Conservation (phyloP, 2,113 vertebrate species). For the Micromys minutus region DNA sequence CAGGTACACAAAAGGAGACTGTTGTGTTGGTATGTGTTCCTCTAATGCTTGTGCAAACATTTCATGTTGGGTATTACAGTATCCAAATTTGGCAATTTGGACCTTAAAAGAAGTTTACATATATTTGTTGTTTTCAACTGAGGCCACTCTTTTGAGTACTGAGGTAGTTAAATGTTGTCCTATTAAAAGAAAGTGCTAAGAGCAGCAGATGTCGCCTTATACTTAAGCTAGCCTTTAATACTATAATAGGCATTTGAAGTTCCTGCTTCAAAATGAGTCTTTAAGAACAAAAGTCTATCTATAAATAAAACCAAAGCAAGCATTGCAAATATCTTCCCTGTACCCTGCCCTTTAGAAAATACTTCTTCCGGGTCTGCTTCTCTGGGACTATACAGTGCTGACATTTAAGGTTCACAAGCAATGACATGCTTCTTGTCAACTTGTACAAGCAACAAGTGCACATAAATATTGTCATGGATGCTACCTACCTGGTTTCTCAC, state of each 20-base stretch:
- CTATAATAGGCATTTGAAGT: not conserved
- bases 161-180: not conserved
- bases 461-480: not conserved
- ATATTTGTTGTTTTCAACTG: not conserved
- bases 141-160: not conserved
- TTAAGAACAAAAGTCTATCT: not conserved
- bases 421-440: not conserved
- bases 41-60: not conserved
- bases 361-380: not conserved
- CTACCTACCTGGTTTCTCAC: not conserved
- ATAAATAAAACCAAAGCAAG: not conserved
- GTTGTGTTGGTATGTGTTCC: not conserved
- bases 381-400: not conserved
- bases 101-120: slow-evolving; percentile 20
- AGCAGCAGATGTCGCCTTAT: not conserved
- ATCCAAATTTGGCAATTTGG: not conserved
- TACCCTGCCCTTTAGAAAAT: not conserved
- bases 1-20: not conserved
- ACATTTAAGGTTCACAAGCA: not conserved
- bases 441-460: not conserved
- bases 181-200: not conserved
- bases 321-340: not conserved
- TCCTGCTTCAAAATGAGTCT: not conserved
- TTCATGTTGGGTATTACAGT: not conserved
- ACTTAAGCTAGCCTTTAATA: not conserved